Base-by-base conservation (phyloP, 2,797 vertebrate genomes). In the Esox masquinongy region DNA sequence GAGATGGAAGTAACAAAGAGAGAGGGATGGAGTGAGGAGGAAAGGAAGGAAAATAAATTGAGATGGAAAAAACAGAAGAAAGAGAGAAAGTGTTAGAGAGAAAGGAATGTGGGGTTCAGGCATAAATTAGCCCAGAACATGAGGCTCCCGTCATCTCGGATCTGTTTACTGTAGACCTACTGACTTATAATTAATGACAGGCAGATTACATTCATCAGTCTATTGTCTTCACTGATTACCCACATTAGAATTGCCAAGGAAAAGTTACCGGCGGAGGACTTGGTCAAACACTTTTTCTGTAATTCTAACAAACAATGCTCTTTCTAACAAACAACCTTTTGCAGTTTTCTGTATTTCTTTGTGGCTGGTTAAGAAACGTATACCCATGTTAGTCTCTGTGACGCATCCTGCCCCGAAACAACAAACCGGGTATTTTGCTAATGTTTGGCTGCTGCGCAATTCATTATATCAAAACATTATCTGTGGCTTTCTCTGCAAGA, bases 81-180 rank as follows among this genome's bases (percentile, higher is more conserved):
- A 43, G 49, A 43, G 49, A 43, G 12, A 67, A 74, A 82, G 74
- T 56, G 72, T 61, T 31, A 29, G 22, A 39, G n/a, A 39, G 53
- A 47, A 22, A 84, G 89, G 90, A 89, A 92, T 91, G 88, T 83
- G 74, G 72, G 83, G 74, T 85, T 85, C 80, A 26, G 78, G 83
- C 84, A 87, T 90, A 88, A 92, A 89, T 90, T 86, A 90, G 80
- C 83, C 78, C 70, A 53, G 82, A 80, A 87, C 85, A 85, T 87
- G 80, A 88, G 80, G 76, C 75, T 77, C 63, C 77, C 89, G 89
- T 87, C 89, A 88, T 89, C 76, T 87, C 76, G 56, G 71, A 89
- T 91, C 83, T 88, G 82, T 87, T 39, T 74, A 83, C 74, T 56
- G 72, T 14, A 77, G 73, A 81, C 34, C 79, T 63, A 83, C 77